phyloP scores from a whole-genome alignment of 2,797 vertebrate genomes.

The Premnoplex brunnescens region DNA sequence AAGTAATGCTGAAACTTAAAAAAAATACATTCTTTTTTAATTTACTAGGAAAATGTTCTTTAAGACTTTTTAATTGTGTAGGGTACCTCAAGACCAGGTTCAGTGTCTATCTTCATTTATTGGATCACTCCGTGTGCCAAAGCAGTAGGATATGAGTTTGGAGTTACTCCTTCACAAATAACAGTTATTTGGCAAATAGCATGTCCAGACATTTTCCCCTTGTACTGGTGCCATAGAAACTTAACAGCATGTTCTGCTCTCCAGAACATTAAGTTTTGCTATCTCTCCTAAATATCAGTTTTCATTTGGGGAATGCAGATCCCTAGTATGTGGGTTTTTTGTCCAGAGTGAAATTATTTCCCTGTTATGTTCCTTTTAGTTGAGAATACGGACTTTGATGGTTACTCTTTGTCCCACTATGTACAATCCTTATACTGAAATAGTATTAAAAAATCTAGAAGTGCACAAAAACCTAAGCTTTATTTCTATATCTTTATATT shows the following conservation, averaged over 20 bases:
- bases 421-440: background rate
- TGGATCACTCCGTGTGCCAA: conserved; percentile 1
- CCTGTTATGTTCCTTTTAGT: background rate
- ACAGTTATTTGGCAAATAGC: conserved; percentile 30
- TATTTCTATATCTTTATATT: background rate
- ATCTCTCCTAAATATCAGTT: conserved; percentile 37
- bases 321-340: background rate
- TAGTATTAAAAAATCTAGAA: background rate
- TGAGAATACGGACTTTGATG: background rate
- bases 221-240: conserved; percentile 56
- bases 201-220: conserved; percentile 50
- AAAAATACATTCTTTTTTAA: background rate
- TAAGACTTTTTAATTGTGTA: background rate
- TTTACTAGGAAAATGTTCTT: background rate
- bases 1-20: background rate
- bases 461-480: background rate
- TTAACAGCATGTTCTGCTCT: conserved; percentile 20
- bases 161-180: conserved; percentile 51
- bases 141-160: conserved; percentile 55
- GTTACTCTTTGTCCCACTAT: background rate
- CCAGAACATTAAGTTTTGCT: conserved; percentile 44
- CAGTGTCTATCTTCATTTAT: conserved; percentile 26
- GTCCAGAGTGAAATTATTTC: conserved; percentile 7
- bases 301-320: conserved; percentile 1
- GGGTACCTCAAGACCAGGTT: background rate